Evolutionary conservation across 30 jellyfish, hydroid and myxozoan species (phyloP).

Genomic region (Pelagia noctiluca): DNA sequence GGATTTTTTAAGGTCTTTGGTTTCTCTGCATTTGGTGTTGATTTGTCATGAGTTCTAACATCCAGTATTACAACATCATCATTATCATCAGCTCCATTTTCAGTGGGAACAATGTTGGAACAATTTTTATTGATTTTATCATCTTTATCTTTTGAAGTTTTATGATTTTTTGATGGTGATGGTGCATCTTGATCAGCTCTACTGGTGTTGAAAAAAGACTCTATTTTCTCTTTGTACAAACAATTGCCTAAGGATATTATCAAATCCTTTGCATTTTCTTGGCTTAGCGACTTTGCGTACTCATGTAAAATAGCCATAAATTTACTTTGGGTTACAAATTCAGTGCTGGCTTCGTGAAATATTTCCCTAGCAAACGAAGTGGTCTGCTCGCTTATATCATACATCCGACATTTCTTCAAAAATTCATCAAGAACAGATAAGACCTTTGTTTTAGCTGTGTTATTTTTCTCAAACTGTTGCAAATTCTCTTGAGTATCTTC

Average conservation of each 20-base stretch:
- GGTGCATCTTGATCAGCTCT: not conserved
- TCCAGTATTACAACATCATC: constrained; percentile 1
- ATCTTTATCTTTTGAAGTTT: constrained; percentile 1
- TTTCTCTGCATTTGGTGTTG: not conserved
- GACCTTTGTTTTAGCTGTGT: not conserved
- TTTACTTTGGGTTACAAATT: constrained; percentile 5
- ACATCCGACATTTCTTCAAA: constrained; percentile 2
- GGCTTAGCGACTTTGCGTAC: not conserved
- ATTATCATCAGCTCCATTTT: not conserved
- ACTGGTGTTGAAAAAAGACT: too few relatives aligned
- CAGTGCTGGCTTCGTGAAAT: constrained; percentile 23
- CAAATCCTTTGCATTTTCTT: constrained; percentile 12
- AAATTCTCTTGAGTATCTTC: constrained; percentile 37
- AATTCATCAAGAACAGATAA: constrained; percentile 14
- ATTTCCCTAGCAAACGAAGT: not conserved
- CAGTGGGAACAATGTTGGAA: not conserved
- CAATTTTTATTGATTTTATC: not conserved
- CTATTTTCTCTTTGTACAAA: constrained; percentile 28
- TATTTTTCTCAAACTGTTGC: not conserved
- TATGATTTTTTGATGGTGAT: not conserved
- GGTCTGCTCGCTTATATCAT: constrained; percentile 24
- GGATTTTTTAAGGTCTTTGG: not conserved
- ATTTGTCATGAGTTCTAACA: not conserved
- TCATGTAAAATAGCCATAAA: constrained; percentile 21
- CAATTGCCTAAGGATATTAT: constrained; percentile 21